phyloP scores from a whole-genome alignment of 2,113 vertebrate genomes.

The Hiodon tergisus region DNA sequence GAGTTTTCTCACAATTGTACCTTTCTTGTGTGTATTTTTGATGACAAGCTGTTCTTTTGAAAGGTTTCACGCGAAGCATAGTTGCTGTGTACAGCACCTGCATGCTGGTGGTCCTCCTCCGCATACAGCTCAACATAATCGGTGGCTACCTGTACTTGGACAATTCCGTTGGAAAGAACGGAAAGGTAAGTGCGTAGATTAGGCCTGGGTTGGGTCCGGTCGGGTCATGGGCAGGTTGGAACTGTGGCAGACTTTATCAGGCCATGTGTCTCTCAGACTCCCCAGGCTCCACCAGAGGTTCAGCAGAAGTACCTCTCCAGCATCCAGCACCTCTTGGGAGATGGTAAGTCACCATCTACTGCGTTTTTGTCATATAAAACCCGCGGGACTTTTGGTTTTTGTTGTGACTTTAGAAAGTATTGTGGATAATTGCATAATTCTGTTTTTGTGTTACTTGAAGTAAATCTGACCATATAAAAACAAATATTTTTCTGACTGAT shows the following conservation, averaged over 20 bases:
- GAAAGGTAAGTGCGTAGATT: slow-evolving; percentile 61
- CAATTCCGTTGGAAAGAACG: slow-evolving; percentile 77
- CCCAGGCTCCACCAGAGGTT: slow-evolving; percentile 84
- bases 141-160: slow-evolving; percentile 96
- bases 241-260: background rate
- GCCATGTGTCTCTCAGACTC: slow-evolving; percentile 51
- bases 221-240: background rate
- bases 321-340: slow-evolving; percentile 93
- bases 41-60: background rate
- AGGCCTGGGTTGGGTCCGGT: background rate
- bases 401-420: background rate
- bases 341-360: slow-evolving; percentile 63
- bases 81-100: slow-evolving; percentile 93
- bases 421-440: background rate
- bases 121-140: slow-evolving; percentile 93
- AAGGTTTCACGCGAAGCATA: slow-evolving; percentile 86
- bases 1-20: background rate
- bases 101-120: slow-evolving; percentile 87
- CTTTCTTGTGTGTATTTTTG: background rate
- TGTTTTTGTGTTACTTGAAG: no score
- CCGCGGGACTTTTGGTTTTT: background rate
- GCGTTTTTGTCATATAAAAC: no score
- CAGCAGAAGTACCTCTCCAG: slow-evolving; percentile 97
- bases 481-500: background rate
- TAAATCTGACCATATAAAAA: background rate